A percentile compares a stretch with the other conserved stretches of the same genome.
Evolutionary conservation across 2,888 invertebrate species (phyloP).

Genomic region (Aporophyla lueneburgensis): DNA sequence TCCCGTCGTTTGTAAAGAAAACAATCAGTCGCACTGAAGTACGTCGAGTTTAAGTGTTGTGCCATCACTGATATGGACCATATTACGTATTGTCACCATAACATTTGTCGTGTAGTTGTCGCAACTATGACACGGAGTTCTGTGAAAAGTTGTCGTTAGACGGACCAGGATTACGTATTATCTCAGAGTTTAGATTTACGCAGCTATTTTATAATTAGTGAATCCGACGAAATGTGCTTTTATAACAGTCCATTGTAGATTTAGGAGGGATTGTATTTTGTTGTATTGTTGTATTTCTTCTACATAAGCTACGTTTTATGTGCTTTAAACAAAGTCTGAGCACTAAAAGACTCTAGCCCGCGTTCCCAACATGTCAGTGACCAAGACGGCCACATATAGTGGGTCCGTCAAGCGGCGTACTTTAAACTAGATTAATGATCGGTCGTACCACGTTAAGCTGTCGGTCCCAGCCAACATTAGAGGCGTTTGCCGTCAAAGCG

Average conservation of each 20-base stretch:
- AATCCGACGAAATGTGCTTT: neutral
- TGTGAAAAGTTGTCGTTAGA: neutral
- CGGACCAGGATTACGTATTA: neutral
- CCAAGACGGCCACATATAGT: conserved; percentile 58
- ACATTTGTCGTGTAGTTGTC: too few relatives aligned
- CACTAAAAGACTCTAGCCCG: conserved; percentile 15
- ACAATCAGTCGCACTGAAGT: too few relatives aligned
- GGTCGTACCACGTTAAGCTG: conserved; percentile 63
- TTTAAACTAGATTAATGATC: conserved; percentile 70
- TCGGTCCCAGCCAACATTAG: conserved; percentile 65
- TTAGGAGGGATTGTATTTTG: too few relatives aligned
- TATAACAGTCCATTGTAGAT: neutral
- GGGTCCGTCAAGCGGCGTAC: conserved; percentile 53
- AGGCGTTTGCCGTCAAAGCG: conserved; percentile 61
- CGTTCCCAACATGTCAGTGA: conserved; percentile 31
- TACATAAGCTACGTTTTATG: neutral
- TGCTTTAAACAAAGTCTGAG: conserved; percentile 4
- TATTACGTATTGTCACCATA: too few relatives aligned
- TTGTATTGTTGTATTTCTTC: too few relatives aligned
- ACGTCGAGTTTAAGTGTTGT: too few relatives aligned
- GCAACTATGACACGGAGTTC: too few relatives aligned
- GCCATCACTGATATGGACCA: too few relatives aligned
- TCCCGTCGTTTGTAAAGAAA: too few relatives aligned
- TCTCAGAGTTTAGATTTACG: neutral
- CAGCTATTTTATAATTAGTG: neutral